Percentiles rank a stretch among this genome's conserved stretches.
Evolutionary conservation across 2,797 vertebrate genomes (phyloP).

Genomic region (Pipistrellus nathusii): DNA sequence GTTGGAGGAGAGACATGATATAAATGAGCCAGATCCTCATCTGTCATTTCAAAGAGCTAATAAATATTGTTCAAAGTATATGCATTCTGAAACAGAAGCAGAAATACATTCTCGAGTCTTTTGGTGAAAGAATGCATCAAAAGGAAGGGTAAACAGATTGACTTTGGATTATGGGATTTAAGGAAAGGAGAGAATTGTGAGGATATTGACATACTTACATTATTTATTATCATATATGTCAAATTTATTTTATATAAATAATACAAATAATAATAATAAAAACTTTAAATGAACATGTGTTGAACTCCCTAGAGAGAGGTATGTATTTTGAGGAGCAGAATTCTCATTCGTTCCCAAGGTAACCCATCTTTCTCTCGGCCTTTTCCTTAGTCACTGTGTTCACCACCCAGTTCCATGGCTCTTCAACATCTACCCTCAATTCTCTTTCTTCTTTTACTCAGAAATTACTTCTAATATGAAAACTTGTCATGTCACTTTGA

Average conservation of each 20-base stretch:
- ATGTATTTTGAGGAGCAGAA: not conserved
- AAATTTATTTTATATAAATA: not conserved
- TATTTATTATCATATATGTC: not conserved
- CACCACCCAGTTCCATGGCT: not conserved
- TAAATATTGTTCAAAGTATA: not conserved
- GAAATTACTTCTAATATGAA: conserved; percentile 25
- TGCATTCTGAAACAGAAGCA: not conserved
- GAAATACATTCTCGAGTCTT: not conserved
- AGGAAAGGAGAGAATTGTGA: not conserved
- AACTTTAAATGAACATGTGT: not conserved
- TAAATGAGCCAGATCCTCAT: not conserved
- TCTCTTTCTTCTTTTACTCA: conserved; percentile 7
- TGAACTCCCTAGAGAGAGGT: not conserved
- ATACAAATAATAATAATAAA: not conserved
- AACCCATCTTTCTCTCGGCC: not conserved
- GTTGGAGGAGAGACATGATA: not conserved
- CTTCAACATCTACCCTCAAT: not conserved
- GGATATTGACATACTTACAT: not conserved
- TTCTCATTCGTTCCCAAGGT: not conserved
- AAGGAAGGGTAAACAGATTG: not conserved
- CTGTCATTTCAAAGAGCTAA: conserved; percentile 35
- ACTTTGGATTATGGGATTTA: not conserved
- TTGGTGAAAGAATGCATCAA: not conserved
- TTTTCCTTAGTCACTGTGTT: not conserved
- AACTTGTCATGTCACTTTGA: conserved; percentile 28